Percentiles rank a stretch among this genome's conserved stretches.
These are phyloP conservation scores for Epinotia brunnichana DNA, from an alignment of 2,888 invertebrate species.

Conservation along the genomic window DNA sequence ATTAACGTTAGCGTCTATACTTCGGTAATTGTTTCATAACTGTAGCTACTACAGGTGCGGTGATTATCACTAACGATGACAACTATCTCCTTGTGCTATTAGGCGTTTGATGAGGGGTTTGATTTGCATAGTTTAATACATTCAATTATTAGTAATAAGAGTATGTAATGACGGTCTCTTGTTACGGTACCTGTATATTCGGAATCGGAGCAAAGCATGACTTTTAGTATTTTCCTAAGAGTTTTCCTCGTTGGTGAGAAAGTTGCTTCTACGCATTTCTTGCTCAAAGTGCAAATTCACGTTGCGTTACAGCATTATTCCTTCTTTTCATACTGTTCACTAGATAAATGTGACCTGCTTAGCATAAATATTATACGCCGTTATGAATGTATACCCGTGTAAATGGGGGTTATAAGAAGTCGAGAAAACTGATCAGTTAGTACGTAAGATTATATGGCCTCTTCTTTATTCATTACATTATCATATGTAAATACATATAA, in stretches of 20 bases:
- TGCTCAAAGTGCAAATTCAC: slow-evolving; percentile 24
- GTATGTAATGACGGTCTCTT: slow-evolving; percentile 3
- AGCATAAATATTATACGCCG: background rate
- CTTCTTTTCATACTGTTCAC: background rate
- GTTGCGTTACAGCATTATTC: background rate
- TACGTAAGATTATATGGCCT: background rate
- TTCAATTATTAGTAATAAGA: slow-evolving; percentile 21
- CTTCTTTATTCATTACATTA: no score
- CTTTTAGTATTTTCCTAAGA: slow-evolving; percentile 13
- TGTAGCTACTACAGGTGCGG: slow-evolving; percentile 23
- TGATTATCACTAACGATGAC: slow-evolving; percentile 35
- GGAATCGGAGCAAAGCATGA: slow-evolving; percentile 12
- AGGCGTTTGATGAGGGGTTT: slow-evolving; percentile 25
- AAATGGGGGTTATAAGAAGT: background rate
- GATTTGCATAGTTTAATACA: slow-evolving; percentile 28
- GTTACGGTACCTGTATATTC: slow-evolving; percentile 12
- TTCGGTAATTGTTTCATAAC: slow-evolving; percentile 21
- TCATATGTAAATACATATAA: no score
- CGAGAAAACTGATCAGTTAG: background rate
- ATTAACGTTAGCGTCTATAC: background rate
- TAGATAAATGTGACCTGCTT: background rate
- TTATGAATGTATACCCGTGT: background rate
- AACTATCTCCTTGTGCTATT: slow-evolving; percentile 29
- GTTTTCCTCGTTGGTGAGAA: slow-evolving; percentile 17
- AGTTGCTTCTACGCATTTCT: slow-evolving; percentile 10